Base-by-base conservation (phyloP, 2,888 invertebrate species). In the Aleiodes testaceus region DNA sequence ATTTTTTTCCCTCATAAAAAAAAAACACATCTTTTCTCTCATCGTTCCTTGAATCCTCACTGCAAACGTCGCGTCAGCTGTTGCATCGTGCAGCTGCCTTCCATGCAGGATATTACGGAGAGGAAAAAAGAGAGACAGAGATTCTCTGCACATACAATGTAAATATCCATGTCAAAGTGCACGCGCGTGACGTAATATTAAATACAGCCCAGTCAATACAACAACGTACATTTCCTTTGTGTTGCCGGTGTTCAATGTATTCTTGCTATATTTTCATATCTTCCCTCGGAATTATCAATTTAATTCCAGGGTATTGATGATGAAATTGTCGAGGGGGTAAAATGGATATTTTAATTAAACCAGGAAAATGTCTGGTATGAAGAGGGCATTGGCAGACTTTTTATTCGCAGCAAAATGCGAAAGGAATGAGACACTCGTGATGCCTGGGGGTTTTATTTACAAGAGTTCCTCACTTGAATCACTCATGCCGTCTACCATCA, bases 1-100 rank as follows among this genome's bases (percentile, higher is more conserved):
- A 16, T 18, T 55, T 12, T 61, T 18, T 59, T 26, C 22, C 22
- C 11, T 36, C 36, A 36, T 36, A 36, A 36, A 36, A 36, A 36
- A 36, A 36, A 36, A 26, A 26, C 6, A 0, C 3, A 20, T 26
- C 14, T 36, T 22, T 30, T 44, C 52, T 36, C 47, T 49, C 36
- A 42, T 49, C 36, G n/a, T 68, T 69, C 42, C 63, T 63, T 64
- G 42, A 66, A 49, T 66, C 50, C 42, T 53, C 69, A 61, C 65
- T 69, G 69, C 69, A 71, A 73, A 75, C 69, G 70, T 50, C 65
- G 63, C 74, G 82, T 82, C 82, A 82, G 82, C 82, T 82, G 82
- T 82, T 82, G 78, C 79, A 72, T 78, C 75, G 77, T 68, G 80
- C 82, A 82, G 81, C 82, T 82, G 82, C 76, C 71, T 61, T 59